Evolutionary conservation across 1,140 invertebrate genomes (phyloP), one percentile per base, ranked within the genome.

Genomic region (Drosophila willistoni): DNA sequence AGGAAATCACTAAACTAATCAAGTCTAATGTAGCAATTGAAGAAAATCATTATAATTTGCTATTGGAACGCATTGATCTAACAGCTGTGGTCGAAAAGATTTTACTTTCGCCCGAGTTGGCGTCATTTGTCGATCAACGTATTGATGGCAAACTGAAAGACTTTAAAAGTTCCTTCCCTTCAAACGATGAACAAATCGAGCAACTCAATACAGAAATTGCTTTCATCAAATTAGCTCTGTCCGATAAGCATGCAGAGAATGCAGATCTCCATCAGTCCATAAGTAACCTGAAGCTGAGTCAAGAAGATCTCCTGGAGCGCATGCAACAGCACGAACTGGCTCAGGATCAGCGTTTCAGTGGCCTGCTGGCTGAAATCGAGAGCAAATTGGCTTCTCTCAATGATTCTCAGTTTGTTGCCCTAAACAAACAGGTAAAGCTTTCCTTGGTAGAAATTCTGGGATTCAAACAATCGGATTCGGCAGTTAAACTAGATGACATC

Each of bases 191-290:
- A 5, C 64, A 92, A 17, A 92, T 93, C 7, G 90, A 93, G 34
- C 78, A 90, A 9, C 60, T 94, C 1, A 89, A 91, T 25, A 73
- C 78, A 14, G 93, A 94, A 76, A 91, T 94, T 9, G 81, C 91
- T 3, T 91, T 90, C 34, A 90, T 94, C 5, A 93, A 93, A 65
- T 72, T 87, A 14, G 86, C 93, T 7, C 79, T 93, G 1, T 73
- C 80, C 3, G 81, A 92, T 10, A 91, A 91, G 62, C 73, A 87
- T 22, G 66, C 74, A 0, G 91, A 91, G 68, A 90, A 93, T 64
- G 73, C 82, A 1, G 81, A 92, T 59, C 62, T 93, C n/a, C 87
- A 92, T 57, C 79, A 77, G 33, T 91, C 87, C 0, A 77, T 92
- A 1, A 85, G 79, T 42, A 76, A 71, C 3, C 64, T 92, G 7